Conservation (phyloP, 2,888 invertebrate genomes). For the Malachius bipustulatus region DNA sequence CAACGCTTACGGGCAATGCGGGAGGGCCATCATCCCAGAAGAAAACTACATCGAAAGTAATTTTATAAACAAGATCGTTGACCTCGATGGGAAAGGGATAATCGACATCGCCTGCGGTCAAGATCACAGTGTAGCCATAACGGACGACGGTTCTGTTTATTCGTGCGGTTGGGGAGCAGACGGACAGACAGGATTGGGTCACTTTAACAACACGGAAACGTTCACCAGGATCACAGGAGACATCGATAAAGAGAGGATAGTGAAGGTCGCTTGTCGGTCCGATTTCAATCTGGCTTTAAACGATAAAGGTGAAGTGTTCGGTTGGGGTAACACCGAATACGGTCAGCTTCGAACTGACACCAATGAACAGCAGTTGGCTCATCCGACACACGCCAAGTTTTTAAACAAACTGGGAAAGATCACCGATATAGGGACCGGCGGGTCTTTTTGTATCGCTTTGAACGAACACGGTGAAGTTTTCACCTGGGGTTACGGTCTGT, state of each 20-base stretch:
- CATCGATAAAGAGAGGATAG: conserved; percentile 66
- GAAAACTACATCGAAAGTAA: conserved; percentile 63
- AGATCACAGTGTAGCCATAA: conserved; percentile 78
- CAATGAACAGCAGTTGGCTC: conserved; percentile 57
- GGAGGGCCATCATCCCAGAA: conserved; percentile 59
- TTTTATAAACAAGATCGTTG: conserved; percentile 52
- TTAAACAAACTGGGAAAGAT: conserved; percentile 62
- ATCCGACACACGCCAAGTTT: conserved; percentile 52
- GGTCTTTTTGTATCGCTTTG: conserved; percentile 72
- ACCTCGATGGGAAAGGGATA: conserved; percentile 50
- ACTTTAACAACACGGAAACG: conserved; percentile 46
- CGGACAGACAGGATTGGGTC: conserved; percentile 82
- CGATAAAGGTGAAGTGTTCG: conserved; percentile 86
- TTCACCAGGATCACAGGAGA: conserved; percentile 65
- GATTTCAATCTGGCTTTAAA: conserved; percentile 85
- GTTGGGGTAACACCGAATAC: conserved; percentile 96
- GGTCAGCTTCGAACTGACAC: conserved; percentile 56
- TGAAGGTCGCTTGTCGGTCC: conserved; percentile 64
- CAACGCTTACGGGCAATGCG: conserved; percentile 92
- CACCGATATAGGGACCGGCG: conserved; percentile 70
- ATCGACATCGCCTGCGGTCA: conserved; percentile 73
- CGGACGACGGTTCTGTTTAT: conserved; percentile 67
- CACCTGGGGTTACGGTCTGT: conserved; percentile 88
- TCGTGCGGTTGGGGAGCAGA: conserved; percentile 91
- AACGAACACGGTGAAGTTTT: conserved; percentile 77